A percentile compares a stretch with the other conserved stretches of the same genome.
phyloP scores from a whole-genome alignment of 2,888 invertebrate species.

The Copidosoma aretas region DNA sequence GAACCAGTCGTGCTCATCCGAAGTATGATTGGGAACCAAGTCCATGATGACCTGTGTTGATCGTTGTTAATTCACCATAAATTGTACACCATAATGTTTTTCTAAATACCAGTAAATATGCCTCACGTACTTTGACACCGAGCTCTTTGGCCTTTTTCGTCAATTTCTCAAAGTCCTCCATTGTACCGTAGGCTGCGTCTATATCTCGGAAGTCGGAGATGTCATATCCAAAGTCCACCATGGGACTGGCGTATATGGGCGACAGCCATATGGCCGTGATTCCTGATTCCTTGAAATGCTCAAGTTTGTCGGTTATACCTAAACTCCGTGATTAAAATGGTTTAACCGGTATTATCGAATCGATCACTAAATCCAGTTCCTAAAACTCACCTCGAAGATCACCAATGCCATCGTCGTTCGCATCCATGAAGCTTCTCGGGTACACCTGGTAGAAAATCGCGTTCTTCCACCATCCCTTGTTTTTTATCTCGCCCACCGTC shows the following conservation, averaged over 20 bases:
- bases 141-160: slow-evolving; percentile 66
- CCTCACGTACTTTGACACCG: slow-evolving; percentile 64
- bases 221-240: slow-evolving; percentile 89
- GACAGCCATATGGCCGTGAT: slow-evolving; percentile 83
- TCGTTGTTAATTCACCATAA: neutral
- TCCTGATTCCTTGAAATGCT: slow-evolving; percentile 73
- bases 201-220: slow-evolving; percentile 79
- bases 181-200: slow-evolving; percentile 76
- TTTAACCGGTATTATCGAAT: neutral
- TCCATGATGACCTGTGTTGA: slow-evolving; percentile 68
- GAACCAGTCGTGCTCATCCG: slow-evolving; percentile 68
- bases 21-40: slow-evolving; percentile 69
- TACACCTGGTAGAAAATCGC: slow-evolving; percentile 57
- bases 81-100: too few species aligned
- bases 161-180: slow-evolving; percentile 73
- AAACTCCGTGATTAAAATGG: neutral
- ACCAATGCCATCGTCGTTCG: slow-evolving; percentile 52
- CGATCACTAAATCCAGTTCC: neutral
- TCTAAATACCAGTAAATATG: neutral
- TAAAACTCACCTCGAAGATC: slow-evolving; percentile 52
- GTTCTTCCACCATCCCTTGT: slow-evolving; percentile 57
- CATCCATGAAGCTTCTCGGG: slow-evolving; percentile 56
- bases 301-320: slow-evolving; percentile 68
- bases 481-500: slow-evolving; percentile 45
- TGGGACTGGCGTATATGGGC: slow-evolving; percentile 83